A percentile compares a stretch with the other conserved stretches of the same genome.
phyloP scores from a whole-genome alignment of 2,113 vertebrate genomes.

The Heterocephalus glaber region DNA sequence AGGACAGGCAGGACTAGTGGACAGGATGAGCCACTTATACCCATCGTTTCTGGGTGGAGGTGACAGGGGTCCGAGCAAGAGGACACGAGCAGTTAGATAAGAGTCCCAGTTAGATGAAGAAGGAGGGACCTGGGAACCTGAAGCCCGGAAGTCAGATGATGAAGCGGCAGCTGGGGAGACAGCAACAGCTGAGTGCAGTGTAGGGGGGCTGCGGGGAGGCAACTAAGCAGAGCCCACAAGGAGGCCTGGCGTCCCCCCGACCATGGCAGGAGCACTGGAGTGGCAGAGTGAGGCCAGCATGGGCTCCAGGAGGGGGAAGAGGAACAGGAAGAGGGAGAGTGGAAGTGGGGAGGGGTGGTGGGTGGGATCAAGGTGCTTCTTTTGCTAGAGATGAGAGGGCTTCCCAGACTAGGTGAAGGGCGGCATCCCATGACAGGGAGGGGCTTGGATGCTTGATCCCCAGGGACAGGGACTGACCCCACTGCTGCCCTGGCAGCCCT shows the following conservation, averaged over 20 bases:
- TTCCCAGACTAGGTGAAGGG: not conserved
- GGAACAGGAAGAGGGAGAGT: no score
- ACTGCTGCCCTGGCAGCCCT: not conserved
- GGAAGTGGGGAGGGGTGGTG: not conserved
- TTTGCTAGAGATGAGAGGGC: no score
- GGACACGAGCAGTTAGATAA: not conserved
- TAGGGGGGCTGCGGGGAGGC: accelerated
- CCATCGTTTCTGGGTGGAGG: not conserved
- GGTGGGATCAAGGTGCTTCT: not conserved
- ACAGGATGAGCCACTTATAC: not conserved
- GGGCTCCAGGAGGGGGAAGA: not conserved
- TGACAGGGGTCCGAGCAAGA: accelerated
- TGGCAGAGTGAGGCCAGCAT: not conserved
- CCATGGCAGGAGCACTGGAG: no score
- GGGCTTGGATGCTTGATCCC: accelerated
- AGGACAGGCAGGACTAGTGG: no score
- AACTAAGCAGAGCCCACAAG: not conserved
- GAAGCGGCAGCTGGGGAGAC: not conserved
- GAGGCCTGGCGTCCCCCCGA: not conserved
- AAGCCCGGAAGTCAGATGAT: not conserved
- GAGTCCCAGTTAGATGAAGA: not conserved
- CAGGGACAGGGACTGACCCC: not conserved
- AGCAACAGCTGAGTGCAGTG: accelerated
- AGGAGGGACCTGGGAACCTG: not conserved
- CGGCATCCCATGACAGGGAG: not conserved